Evolutionary conservation across 2,113 vertebrate species (phyloP), one percentile per base, ranked within the genome.

Genomic region (Phrynosoma blainvillii): DNA sequence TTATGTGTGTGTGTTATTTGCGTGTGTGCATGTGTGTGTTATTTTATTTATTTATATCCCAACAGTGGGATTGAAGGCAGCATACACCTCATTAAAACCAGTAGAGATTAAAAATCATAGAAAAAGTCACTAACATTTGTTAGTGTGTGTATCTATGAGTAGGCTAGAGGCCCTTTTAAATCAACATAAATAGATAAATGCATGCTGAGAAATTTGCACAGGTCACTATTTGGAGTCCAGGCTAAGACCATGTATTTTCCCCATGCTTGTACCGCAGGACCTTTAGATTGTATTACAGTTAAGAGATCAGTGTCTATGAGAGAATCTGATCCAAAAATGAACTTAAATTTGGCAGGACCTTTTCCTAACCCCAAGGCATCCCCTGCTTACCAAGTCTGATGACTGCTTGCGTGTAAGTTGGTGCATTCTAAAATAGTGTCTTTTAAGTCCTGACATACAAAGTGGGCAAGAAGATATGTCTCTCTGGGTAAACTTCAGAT

Each of bases 271-370:
- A 23, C 9, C 36, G 66, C 5, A 85, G 47, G 77, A 79, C 77
- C 66, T 80, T 87, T 71, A 40, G 85, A n/a, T 80, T 73, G 27
- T 71, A 8, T 85, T 85, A 78, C 85, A 87, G 52, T 73, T 87
- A 32, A 80, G 80, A 87, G 80, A 73, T 40, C 85, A 54, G 5
- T 36, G n/a, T 47, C 56, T 66, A 27, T 25, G 27, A 78, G 36
- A 40, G 18, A 85, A 77, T 18, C 27, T 66, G 74, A 66, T 78
- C 74, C 36, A 47, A 65, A 85, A 85, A 77, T 47, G 20, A n/a
- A 59, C n/a, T 30, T 73, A 36, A 23, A 25, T 71, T 56, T 87
- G 78, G n/a, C 47, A 87, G 68, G 14, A 27, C 32, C 36, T 87
- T n/a, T 14, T 11, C 4, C n/a, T 59, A n/a, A 36, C 52, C 85